Percentiles rank a stretch among this genome's conserved stretches.
phyloP scores from a whole-genome alignment of 92 coral and sea anemone genomes.

The Muricea muricata region DNA sequence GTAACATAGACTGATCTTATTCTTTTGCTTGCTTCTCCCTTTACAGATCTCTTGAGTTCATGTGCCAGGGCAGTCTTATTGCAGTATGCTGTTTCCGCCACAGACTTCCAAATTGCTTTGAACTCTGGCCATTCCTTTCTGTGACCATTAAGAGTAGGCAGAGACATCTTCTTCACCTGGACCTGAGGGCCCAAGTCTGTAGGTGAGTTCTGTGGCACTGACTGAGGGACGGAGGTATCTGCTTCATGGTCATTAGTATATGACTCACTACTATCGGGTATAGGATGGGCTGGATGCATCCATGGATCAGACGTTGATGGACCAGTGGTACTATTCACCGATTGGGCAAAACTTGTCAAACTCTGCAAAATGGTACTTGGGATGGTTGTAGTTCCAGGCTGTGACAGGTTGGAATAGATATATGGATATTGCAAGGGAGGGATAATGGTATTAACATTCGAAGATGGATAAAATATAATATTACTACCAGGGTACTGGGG shows the following conservation, averaged over 20 bases:
- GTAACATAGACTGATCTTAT: not conserved
- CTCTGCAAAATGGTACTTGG: not conserved
- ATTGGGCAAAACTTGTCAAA: not conserved
- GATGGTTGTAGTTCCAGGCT: not conserved
- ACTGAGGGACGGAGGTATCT: not conserved
- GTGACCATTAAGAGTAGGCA: conserved; percentile 6
- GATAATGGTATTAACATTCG: not conserved
- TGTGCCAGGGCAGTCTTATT: conserved; percentile 28
- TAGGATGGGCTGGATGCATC: not conserved
- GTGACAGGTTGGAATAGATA: too few relatives aligned
- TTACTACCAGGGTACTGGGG: not conserved
- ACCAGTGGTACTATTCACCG: too few relatives aligned
- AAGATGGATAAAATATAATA: not conserved
- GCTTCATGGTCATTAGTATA: not conserved
- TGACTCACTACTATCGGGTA: not conserved
- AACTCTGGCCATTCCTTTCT: conserved; percentile 40
- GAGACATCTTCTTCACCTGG: conserved; percentile 10
- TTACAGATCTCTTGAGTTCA: conserved; percentile 18
- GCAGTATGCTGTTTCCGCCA: conserved; percentile 18
- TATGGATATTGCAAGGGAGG: too few relatives aligned
- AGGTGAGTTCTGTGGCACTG: not conserved
- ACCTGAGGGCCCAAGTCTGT: not conserved
- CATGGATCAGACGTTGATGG: not conserved
- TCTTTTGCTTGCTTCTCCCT: not conserved
- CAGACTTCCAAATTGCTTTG: conserved; percentile 16